phyloP scores from a whole-genome alignment of 2,797 vertebrate species.

The Catharus ustulatus region DNA sequence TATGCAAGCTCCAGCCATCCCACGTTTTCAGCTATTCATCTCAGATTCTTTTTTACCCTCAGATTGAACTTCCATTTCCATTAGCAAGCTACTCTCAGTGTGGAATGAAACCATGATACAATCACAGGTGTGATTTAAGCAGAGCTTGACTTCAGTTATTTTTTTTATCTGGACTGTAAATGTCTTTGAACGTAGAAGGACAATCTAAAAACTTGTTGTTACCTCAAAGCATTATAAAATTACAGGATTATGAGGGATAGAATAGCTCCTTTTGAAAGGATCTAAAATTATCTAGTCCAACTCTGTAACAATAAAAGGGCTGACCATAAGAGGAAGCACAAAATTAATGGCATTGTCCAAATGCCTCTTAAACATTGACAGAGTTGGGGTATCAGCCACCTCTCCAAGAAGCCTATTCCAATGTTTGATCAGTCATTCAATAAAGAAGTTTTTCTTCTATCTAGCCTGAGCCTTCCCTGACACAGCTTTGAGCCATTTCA shows the following conservation, averaged over 20 bases:
- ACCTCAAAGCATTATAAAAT: background rate
- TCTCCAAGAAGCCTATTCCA: background rate
- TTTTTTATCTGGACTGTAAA: background rate
- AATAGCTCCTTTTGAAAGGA: background rate
- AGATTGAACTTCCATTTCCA: background rate
- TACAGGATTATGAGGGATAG: background rate
- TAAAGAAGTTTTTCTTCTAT: background rate
- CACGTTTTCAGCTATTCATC: background rate
- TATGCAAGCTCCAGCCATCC: background rate
- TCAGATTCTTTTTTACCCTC: background rate
- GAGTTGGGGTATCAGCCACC: background rate
- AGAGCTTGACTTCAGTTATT: background rate
- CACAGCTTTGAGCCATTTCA: background rate
- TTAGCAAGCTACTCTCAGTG: background rate
- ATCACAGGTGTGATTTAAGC: background rate
- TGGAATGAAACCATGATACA: background rate
- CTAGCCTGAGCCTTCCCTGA: background rate
- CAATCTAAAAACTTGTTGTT: background rate
- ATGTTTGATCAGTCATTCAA: background rate
- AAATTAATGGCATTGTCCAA: background rate
- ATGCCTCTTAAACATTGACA: background rate
- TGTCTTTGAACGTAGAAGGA: background rate
- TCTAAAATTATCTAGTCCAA: background rate
- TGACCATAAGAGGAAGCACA: rapidly evolving
- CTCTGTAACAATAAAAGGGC: background rate